A percentile compares a stretch with the other conserved stretches of the same genome.
Conservation (phyloP, 2,888 invertebrate species). For the Acronicta aceris region DNA sequence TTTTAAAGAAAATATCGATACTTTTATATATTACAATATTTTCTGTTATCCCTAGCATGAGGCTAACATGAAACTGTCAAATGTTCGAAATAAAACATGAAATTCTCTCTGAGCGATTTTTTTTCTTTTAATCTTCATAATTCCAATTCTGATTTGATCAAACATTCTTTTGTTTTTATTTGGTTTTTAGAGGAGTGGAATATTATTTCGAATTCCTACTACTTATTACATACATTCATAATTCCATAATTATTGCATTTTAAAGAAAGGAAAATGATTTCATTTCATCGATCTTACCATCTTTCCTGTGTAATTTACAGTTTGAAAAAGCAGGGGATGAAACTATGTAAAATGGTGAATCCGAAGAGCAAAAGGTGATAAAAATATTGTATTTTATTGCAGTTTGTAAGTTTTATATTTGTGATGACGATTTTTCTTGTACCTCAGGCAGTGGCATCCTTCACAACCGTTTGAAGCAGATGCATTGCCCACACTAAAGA, state of each 20-base stretch:
- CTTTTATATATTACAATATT: too few relatives aligned
- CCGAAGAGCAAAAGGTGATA: slow-evolving; percentile 76
- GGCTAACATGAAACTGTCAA: too few relatives aligned
- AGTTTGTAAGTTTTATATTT: background rate
- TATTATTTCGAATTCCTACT: slow-evolving; percentile 17
- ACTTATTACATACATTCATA: background rate
- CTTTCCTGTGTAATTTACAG: slow-evolving; percentile 65
- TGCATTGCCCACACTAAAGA: slow-evolving; percentile 75
- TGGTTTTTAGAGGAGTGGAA: background rate
- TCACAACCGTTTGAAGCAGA: slow-evolving; percentile 57
- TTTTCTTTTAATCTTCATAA: slow-evolving; percentile 17
- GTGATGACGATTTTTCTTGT: slow-evolving; percentile 15
- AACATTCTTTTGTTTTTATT: slow-evolving; percentile 26
- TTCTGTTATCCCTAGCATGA: too few relatives aligned
- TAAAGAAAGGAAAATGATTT: slow-evolving; percentile 54
- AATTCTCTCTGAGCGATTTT: too few relatives aligned
- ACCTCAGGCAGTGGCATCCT: slow-evolving; percentile 79
- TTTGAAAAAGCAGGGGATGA: slow-evolving; percentile 78
- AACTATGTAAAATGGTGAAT: slow-evolving; percentile 82
- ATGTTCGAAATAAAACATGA: too few relatives aligned
- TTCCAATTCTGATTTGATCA: slow-evolving; percentile 19
- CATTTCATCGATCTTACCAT: slow-evolving; percentile 75
- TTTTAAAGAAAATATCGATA: too few relatives aligned
- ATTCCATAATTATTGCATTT: slow-evolving; percentile 13
- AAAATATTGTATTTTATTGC: background rate